Percentiles rank a stretch among this genome's conserved stretches.
phyloP scores from a whole-genome alignment of 2,888 invertebrate genomes.

The Gnatocerus cornutus region DNA sequence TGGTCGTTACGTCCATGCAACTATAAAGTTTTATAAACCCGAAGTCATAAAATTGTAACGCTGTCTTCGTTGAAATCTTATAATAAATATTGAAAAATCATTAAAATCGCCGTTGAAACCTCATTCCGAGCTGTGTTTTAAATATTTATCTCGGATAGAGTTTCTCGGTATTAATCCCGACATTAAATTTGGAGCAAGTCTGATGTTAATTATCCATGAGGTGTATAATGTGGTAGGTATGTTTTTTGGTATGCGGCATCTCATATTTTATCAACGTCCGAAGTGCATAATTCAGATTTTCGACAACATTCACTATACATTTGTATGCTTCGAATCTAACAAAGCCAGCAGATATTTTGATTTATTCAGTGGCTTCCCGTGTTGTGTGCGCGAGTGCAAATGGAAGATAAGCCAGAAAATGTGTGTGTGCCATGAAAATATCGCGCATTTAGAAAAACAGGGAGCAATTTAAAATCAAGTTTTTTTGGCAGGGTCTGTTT shows the following conservation, averaged over 20 bases:
- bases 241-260: conserved; percentile 30
- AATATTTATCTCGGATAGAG: conserved; percentile 9
- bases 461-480: conserved; percentile 14
- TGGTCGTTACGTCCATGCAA: conserved; percentile 24
- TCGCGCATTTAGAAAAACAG: conserved; percentile 34
- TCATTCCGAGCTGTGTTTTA: not conserved
- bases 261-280: conserved; percentile 30
- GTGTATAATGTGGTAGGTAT: conserved; percentile 18
- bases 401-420: conserved; percentile 45
- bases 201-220: conserved; percentile 27
- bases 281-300: conserved; percentile 44
- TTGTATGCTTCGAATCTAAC: conserved; percentile 46
- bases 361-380: conserved; percentile 45
- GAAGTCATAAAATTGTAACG: conserved; percentile 1
- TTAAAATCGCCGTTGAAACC: not conserved
- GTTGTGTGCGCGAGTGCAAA: conserved; percentile 44
- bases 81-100: conserved; percentile 13
- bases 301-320: conserved; percentile 43
- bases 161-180: conserved; percentile 16
- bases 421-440: conserved; percentile 33
- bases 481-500: conserved; percentile 8
- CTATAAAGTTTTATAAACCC: conserved; percentile 20
- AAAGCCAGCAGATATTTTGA: conserved; percentile 45
- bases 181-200: conserved; percentile 15
- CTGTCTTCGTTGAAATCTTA: not conserved